phyloP scores from a whole-genome alignment of 2,797 vertebrate genomes.

The Eremophila alpestris region DNA sequence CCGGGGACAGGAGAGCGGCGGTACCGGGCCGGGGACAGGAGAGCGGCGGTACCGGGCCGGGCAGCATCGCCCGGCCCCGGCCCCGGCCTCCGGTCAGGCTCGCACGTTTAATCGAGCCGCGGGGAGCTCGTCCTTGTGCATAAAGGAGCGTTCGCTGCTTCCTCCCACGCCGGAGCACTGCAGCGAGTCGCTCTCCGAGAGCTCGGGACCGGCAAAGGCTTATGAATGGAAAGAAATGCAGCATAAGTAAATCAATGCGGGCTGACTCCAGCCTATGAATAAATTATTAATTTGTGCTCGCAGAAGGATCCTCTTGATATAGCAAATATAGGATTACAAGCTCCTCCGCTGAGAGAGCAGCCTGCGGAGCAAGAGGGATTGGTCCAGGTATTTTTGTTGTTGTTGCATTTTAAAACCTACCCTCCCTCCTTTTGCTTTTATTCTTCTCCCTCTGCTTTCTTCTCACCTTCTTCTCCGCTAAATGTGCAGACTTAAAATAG shows the following conservation, averaged over 20 bases:
- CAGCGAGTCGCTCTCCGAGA: conserved; percentile 9
- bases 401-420: not conserved
- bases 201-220: conserved; percentile 34
- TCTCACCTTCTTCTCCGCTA: not conserved
- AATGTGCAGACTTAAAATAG: conserved; percentile 20
- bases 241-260: conserved; percentile 17
- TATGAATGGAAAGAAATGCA: conserved; percentile 54
- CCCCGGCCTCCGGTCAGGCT: not conserved
- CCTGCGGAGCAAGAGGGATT: not conserved
- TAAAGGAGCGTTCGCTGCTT: not conserved
- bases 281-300: conserved; percentile 75
- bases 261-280: conserved; percentile 62
- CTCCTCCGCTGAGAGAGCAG: conserved; percentile 3
- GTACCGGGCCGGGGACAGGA: not conserved
- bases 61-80: not conserved
- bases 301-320: conserved; percentile 61
- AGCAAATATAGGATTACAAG: conserved; percentile 53
- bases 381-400: conserved; percentile 42
- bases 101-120: not conserved
- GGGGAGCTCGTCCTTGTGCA: not conserved
- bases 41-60: not conserved
- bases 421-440: not conserved
- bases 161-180: conserved; percentile 19
- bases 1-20: not conserved
- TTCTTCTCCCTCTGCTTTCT: not conserved